A percentile compares a stretch with the other conserved stretches of the same genome.
phyloP scores from a whole-genome alignment of 2,113 vertebrate genomes.

The Henicopernis longicauda region DNA sequence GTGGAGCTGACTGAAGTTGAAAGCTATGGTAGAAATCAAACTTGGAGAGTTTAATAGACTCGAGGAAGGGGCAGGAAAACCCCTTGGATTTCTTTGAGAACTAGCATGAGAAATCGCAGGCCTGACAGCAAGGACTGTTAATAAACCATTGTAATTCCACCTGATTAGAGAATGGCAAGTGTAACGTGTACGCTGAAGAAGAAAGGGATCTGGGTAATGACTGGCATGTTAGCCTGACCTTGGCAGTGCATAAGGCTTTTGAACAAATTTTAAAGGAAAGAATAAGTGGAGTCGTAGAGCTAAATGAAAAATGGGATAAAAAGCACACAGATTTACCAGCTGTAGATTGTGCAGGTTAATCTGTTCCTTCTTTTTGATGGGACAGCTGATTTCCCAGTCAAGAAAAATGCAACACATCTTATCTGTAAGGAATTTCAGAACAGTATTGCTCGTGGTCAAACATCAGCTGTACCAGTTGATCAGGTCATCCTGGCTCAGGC shows the following conservation, averaged over 20 bases:
- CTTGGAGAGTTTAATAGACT: not conserved
- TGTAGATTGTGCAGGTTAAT: conserved; percentile 35
- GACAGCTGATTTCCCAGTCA: not conserved
- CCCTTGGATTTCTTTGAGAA: conserved; percentile 32
- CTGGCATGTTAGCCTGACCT: conserved; percentile 58
- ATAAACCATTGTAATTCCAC: conserved; percentile 51
- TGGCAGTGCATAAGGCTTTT: conserved; percentile 21
- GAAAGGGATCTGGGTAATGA: conserved; percentile 48
- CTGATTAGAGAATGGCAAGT: conserved; percentile 53
- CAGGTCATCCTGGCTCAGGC: not conserved
- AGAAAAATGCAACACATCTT: conserved; percentile 7
- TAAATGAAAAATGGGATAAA: conserved; percentile 51
- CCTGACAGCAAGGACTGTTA: conserved; percentile 31
- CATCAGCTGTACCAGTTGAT: not conserved
- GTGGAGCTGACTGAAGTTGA: not conserved
- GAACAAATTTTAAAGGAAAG: conserved; percentile 48
- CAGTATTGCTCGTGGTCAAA: not conserved
- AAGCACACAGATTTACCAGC: conserved; percentile 7
- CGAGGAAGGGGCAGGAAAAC: not conserved
- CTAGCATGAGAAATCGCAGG: not conserved
- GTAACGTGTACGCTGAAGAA: not conserved
- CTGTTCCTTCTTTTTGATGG: conserved; percentile 23
- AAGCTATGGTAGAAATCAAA: not conserved
- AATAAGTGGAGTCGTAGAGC: not conserved
- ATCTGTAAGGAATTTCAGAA: not conserved